A percentile compares a stretch with the other conserved stretches of the same genome.
Evolutionary conservation across 1,140 invertebrate species (phyloP).

Genomic region (Heliothis virescens): DNA sequence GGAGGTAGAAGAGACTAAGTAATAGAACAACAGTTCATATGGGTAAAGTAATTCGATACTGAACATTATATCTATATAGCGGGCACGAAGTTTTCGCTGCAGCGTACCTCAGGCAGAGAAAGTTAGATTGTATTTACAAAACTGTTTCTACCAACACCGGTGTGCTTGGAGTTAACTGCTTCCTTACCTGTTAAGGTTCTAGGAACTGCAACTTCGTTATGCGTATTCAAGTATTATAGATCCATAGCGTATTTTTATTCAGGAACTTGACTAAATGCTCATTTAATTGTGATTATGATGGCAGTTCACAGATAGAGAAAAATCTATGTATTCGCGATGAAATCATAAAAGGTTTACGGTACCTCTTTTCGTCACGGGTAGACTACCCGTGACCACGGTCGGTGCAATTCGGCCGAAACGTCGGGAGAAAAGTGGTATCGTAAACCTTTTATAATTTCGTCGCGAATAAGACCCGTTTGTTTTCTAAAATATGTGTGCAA

Average conservation of each 20-base stretch:
- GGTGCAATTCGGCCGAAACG: no score
- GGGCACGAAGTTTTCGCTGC: constrained; percentile 4
- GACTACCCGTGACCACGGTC: no score
- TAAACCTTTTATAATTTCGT: no score
- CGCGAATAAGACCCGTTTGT: no score
- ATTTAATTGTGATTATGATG: not conserved
- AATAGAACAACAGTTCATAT: not conserved
- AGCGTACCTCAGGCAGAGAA: constrained; percentile 15
- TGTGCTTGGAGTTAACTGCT: not conserved
- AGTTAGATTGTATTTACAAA: constrained; percentile 40
- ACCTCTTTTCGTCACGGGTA: no score
- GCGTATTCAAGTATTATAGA: no score
- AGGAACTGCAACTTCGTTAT: constrained; percentile 1
- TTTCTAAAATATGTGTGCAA: no score
- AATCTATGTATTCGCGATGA: no score
- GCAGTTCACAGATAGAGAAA: no score
- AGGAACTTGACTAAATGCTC: not conserved
- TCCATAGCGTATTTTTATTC: no score
- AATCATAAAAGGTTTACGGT: no score
- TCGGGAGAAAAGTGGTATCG: no score
- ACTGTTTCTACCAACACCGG: constrained; percentile 4
- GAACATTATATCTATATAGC: not conserved
- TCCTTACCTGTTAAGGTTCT: constrained; percentile 9
- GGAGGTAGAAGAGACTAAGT: not conserved
- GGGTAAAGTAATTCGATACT: not conserved